phyloP scores from a whole-genome alignment of 2,797 vertebrate genomes.

The Acanthornis magna region DNA sequence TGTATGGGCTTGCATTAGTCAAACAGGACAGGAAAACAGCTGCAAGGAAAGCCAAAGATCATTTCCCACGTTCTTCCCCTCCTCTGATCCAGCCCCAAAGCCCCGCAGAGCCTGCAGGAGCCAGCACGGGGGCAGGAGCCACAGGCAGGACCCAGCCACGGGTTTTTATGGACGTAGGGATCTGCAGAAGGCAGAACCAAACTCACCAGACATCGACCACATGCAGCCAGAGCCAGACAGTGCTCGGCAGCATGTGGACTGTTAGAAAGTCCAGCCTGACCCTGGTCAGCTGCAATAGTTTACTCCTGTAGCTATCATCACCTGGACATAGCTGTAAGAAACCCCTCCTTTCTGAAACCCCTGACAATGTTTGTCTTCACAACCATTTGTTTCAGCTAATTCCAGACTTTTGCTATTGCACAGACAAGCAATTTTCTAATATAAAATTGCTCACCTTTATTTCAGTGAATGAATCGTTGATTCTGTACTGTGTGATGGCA shows the following conservation, averaged over 20 bases:
- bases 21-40: not conserved
- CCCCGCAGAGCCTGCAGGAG: not conserved
- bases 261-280: not conserved
- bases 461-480: conserved; percentile 15
- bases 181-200: not conserved
- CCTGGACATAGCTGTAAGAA: not conserved
- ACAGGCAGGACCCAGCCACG: not conserved
- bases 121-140: not conserved
- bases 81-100: not conserved
- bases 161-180: not conserved
- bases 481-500: not conserved
- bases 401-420: not conserved
- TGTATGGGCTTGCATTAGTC: not conserved
- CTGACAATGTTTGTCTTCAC: not conserved
- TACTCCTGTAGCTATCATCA: not conserved
- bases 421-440: conserved; percentile 16
- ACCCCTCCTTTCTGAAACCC: not conserved
- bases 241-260: accelerated
- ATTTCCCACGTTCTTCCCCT: not conserved
- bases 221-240: not conserved
- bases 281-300: not conserved
- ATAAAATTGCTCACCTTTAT: conserved; percentile 22
- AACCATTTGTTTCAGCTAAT: not conserved
- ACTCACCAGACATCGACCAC: not conserved
- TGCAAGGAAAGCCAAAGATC: not conserved